Evolutionary conservation across 2,888 invertebrate species (phyloP), one percentile per base, ranked within the genome.

Genomic region (Plutella xylostella): DNA sequence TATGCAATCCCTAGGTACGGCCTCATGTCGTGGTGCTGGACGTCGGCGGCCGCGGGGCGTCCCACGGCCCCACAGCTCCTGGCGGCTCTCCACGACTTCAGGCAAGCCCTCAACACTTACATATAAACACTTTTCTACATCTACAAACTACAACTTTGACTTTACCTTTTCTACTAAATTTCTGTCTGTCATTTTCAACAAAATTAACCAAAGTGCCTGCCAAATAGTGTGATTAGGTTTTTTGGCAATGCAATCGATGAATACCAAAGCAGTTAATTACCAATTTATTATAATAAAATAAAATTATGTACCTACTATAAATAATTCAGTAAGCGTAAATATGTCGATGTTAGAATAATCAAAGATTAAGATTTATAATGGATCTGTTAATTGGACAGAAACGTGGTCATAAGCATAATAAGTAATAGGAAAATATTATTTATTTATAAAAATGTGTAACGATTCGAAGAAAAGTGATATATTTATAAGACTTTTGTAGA

Each of bases 21-120:
- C 39, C 80, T 91, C 48, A 92, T 91, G 91, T 89, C 89, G 4
- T 90, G 90, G 73, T 91, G 91, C 58, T 92, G 91, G 91, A 72
- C 89, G n/a, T 77, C 85, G 17, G 79, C 87, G 37, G 82, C 88
- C 0, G 77, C 87, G 41, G 87, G 89, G 50, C 78, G 92, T 35
- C 91, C 91, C 0, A 88, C 89, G 11, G 87, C 90, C 55, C 88
- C 88, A 30, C 90, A 91, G 61, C 86, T 92, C 4, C 73, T 90
- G 48, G 89, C 90, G 28, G 91, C 89, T 51, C 84, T 92, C 34
- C 90, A 91, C 60, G 90, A 90, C 68, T 90, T 91, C 68, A 86
- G 90, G 70, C 89, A 89, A 64, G 88, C 90, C 46, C 86, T 90
- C 40, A 89, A 88, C 53, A 87, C 89, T 59, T 90, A 89, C 57